Conservation (phyloP, 1,140 invertebrate genomes). For the Anagrus nilaparvatae region DNA sequence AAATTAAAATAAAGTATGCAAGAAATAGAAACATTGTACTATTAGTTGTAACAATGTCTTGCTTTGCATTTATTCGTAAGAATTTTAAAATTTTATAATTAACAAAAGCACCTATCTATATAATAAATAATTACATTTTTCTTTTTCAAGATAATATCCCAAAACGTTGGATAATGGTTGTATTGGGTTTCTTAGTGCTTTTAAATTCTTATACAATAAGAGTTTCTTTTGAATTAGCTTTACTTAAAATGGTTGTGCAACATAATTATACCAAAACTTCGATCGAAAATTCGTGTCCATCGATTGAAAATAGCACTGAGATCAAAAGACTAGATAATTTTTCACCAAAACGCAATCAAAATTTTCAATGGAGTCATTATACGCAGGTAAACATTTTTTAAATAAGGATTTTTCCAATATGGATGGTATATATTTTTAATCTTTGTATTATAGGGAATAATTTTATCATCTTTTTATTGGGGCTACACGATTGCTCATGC, state of each 20-base stretch:
- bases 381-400: constrained; percentile 14
- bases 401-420: too few species aligned
- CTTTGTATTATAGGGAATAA: constrained; percentile 42
- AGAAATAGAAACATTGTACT: too few species aligned
- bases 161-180: constrained; percentile 58
- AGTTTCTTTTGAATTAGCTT: constrained; percentile 73
- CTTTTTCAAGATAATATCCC: too few species aligned
- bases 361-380: constrained; percentile 11
- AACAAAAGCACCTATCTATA: too few species aligned
- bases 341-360: constrained; percentile 3
- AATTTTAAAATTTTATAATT: too few species aligned
- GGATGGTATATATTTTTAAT: too few species aligned
- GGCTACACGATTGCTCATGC: constrained; percentile 37
- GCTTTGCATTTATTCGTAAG: too few species aligned
- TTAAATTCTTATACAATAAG: constrained; percentile 76
- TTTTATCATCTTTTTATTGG: constrained; percentile 45
- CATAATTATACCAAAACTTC: neutral
- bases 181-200: constrained; percentile 72
- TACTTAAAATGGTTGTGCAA: constrained; percentile 65
- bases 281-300: neutral
- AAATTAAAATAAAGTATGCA: too few species aligned
- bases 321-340: constrained; percentile 19
- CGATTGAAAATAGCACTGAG: neutral
- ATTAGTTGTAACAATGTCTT: too few species aligned
- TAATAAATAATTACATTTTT: too few species aligned